phyloP scores from a whole-genome alignment of 2,888 invertebrate species.

The Orthosia cruda region DNA sequence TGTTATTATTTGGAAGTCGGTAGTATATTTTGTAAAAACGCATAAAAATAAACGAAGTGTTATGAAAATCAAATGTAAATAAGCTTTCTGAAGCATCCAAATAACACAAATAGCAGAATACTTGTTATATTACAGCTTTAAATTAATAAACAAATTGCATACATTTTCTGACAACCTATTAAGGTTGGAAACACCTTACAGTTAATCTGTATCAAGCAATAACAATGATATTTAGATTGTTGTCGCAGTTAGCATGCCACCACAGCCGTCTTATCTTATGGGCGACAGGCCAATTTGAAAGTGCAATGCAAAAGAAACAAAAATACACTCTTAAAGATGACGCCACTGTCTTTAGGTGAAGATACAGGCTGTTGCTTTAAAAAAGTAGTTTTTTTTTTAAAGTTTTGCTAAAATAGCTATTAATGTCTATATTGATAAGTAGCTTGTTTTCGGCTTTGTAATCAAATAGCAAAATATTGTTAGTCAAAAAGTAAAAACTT shows the following conservation, averaged over 20 bases:
- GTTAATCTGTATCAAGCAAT: conserved; percentile 27
- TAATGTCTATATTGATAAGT: not conserved
- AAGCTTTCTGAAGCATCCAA: too few species aligned
- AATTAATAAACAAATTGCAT: conserved; percentile 18
- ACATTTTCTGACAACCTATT: conserved; percentile 34
- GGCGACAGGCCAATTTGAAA: conserved; percentile 71
- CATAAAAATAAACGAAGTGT: too few species aligned
- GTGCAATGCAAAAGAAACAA: conserved; percentile 69
- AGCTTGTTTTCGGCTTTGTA: not conserved
- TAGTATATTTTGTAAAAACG: too few species aligned
- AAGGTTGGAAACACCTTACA: not conserved
- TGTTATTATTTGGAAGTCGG: too few species aligned
- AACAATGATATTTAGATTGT: conserved; percentile 53
- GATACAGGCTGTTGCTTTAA: conserved; percentile 39
- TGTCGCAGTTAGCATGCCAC: conserved; percentile 43
- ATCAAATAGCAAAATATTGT: not conserved
- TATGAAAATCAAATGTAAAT: too few species aligned
- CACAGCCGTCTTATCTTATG: conserved; percentile 53
- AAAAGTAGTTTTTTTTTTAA: not conserved
- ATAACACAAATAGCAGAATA: too few species aligned
- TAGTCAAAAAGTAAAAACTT: not conserved
- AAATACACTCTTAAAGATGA: conserved; percentile 41
- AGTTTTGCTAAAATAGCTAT: not conserved
- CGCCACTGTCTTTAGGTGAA: conserved; percentile 33
- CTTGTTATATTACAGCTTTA: not conserved